Base-by-base conservation (phyloP, 2,797 vertebrate species). In the Eupleurogrammus muticus region DNA sequence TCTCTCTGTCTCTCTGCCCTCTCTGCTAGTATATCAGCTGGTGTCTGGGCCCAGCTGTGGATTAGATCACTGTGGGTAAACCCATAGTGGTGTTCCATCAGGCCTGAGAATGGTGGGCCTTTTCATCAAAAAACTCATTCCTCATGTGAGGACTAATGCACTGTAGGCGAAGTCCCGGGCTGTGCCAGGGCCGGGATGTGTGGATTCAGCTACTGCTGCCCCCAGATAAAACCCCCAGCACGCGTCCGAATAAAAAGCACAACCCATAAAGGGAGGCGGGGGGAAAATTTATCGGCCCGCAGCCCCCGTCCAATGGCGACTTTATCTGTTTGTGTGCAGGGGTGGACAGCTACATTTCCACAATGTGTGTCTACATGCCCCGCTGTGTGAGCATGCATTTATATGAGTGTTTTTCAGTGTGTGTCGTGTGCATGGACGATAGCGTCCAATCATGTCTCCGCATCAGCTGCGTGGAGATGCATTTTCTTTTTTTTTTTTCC, bases 111-210 rank as follows among this genome's bases (percentile, higher is more conserved):
- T 70, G 70, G 80, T 77, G 82, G 83, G 87, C 77, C 57, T 57
- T 89, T 93, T 91, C 83, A 90, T 90, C 84, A 90, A 79, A 85
- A 89, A 89, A 86, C 76, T 72, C 76, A 91, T 92, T 89, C 74
- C 70, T 92, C 87, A 88, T 88, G 75, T 81, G 73, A 86, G 81
- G 81, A 82, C 84, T 70, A 85, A 89, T 87, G 73, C 85, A 89
- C 79, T 87, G 73, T 71, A 70, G 85, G 86, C 49, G 73, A 85
- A 80, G 81, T 83, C 70, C 77, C 62, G 66, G n/a, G 57, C 85
- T 80, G 82, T 82, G 82, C 81, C 74, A 71, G 46, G 57, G 69
- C 73, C 72, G 63, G 80, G 46, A 81, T 88, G 76, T 89, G 82
- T 75, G 84, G 85, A 87, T 87, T 82, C 80, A 77, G 74, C 74